Base-by-base conservation (phyloP, 35 echinoderm and acorn worm genomes). In the Stichopus chloronotus region DNA sequence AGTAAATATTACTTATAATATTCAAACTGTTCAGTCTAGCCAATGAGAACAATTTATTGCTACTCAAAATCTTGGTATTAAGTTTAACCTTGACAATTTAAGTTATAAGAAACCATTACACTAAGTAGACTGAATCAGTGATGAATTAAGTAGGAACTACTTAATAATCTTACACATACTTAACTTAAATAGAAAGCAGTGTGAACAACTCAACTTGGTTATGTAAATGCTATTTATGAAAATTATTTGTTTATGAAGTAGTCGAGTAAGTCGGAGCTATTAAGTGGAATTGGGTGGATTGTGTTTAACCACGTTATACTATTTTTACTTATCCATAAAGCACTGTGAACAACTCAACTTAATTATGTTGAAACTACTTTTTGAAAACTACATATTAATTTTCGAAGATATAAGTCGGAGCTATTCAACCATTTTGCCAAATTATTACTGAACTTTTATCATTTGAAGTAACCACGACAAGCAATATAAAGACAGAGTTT, bases 211-310 rank as follows among this genome's bases (percentile, higher is more conserved):
- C 72, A 77, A 77, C 72, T 77, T 5, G 9, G 72, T 77, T 77
- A 77, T 8, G 72, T 77, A 77, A 77, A 77, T 77, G 17, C 72
- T 77, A 77, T 3, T 19, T 77, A 77, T 77, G 0, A 77, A 77
- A 77, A 77, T 19, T 77, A 77, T 77, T 77, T 77, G 72, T 77
- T 77, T 77, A 77, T 77, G 72, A 77, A 77, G 72, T 77, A 77
- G 9, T 77, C 72, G 72, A 77, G 72, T 43, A 43, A 43, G 30
- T 43, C 30, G 30, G 30, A 43, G 30, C 1, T 43, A 43, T 43
- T 43, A 43, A 43, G 3, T 43, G 30, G 30, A 43, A 43, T 43
- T 43, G 3, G 30, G 30, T 43, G 30, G 3, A 43, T 3, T 43
- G 30, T 43, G 30, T 1, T 1, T n/a, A n/a, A n/a, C n/a, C n/a